These are phyloP conservation scores for Eucidaris tribuloides DNA, from an alignment of 35 echinoderm and acorn worm species.

Conservation along the genomic window DNA sequence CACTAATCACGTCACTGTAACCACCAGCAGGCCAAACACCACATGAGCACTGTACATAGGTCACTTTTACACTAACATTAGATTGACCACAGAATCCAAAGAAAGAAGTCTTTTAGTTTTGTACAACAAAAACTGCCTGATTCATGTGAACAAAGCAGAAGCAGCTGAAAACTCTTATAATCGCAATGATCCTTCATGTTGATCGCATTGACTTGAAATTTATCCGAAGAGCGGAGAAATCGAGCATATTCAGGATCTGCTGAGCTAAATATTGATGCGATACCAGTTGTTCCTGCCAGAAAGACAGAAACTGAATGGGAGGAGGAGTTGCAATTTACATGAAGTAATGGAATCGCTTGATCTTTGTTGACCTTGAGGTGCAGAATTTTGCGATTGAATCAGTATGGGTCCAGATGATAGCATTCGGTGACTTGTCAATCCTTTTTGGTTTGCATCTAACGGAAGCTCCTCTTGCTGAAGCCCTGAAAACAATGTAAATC, in stretches of 20 bases:
- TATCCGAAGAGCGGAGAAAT: background rate
- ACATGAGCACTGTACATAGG: too few species aligned
- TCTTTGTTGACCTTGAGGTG: background rate
- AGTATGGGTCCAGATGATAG: too few species aligned
- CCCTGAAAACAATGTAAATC: too few species aligned
- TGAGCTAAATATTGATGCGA: background rate
- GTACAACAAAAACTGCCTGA: background rate
- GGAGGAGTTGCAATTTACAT: constrained; percentile 6
- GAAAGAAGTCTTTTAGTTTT: too few species aligned
- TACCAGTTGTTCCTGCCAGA: background rate
- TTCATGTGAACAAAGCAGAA: background rate
- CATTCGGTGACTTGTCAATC: too few species aligned
- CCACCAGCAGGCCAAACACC: too few species aligned
- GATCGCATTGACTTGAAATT: constrained; percentile 4
- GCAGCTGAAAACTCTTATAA: background rate
- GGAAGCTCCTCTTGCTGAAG: too few species aligned
- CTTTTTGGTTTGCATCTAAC: too few species aligned
- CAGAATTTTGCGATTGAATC: too few species aligned
- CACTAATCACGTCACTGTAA: too few species aligned
- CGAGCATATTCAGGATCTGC: background rate
- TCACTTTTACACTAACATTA: too few species aligned
- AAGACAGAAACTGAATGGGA: background rate
- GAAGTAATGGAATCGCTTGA: background rate
- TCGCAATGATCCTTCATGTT: background rate
- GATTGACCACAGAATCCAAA: too few species aligned